phyloP scores from a whole-genome alignment of 2,888 invertebrate genomes.

The Sarcophaga carnaria region DNA sequence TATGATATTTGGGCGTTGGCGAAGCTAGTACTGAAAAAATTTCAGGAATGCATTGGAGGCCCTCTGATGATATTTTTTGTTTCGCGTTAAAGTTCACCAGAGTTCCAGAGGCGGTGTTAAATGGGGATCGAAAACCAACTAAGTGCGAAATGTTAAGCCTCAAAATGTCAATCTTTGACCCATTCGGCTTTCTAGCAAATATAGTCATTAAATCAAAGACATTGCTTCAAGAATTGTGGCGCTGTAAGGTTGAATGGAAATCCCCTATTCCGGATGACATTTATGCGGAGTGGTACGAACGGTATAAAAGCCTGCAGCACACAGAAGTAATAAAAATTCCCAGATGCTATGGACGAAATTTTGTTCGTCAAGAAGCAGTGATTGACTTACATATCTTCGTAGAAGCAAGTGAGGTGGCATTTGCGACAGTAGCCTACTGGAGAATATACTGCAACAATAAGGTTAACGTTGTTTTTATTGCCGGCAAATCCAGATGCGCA shows the following conservation, averaged over 20 bases:
- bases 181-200: slow-evolving; percentile 46
- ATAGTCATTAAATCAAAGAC: slow-evolving; percentile 56
- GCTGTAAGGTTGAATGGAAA: slow-evolving; percentile 40
- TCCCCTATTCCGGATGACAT: slow-evolving; percentile 50
- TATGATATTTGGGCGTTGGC: slow-evolving; percentile 59
- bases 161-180: slow-evolving; percentile 43
- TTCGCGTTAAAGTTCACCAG: slow-evolving; percentile 31
- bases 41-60: slow-evolving; percentile 48
- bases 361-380: not conserved
- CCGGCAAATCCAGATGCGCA: slow-evolving; percentile 10
- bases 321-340: not conserved
- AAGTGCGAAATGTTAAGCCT: slow-evolving; percentile 42
- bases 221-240: slow-evolving; percentile 61
- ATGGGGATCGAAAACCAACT: slow-evolving; percentile 33
- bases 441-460: no score
- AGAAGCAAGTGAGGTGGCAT: slow-evolving; percentile 25
- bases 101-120: slow-evolving; percentile 20
- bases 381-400: slow-evolving; percentile 49
- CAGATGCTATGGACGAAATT: slow-evolving; percentile 25
- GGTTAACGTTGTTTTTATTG: slow-evolving; percentile 1
- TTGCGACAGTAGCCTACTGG: slow-evolving; percentile 6
- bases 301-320: slow-evolving; percentile 11
- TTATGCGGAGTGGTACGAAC: slow-evolving; percentile 38
- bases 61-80: slow-evolving; percentile 32
- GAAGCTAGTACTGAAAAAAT: slow-evolving; percentile 19